phyloP scores from a whole-genome alignment of 2,113 vertebrate species.

The Hemichromis elongatus region DNA sequence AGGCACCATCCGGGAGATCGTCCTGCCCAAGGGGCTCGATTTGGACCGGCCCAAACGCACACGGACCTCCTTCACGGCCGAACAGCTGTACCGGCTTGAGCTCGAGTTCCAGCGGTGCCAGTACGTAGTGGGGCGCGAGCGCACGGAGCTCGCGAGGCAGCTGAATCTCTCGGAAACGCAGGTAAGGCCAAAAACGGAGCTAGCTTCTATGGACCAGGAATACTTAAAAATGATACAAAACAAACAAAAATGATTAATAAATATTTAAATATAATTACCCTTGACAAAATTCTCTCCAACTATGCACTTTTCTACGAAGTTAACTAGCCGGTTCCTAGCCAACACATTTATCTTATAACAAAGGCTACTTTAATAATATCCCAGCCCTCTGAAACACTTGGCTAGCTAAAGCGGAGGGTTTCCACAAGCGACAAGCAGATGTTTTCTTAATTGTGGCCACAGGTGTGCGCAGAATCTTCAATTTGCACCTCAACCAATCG shows the following conservation, averaged over 20 bases:
- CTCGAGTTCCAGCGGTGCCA: constrained; percentile 95
- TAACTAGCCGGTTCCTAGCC: neutral
- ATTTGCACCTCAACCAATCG: constrained; percentile 24
- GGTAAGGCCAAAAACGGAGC: constrained; percentile 64
- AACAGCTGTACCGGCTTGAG: constrained; percentile 93
- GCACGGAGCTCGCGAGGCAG: constrained; percentile 88
- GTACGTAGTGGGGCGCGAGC: constrained; percentile 92
- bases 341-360: neutral
- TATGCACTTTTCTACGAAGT: neutral
- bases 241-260: neutral
- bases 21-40: constrained; percentile 91
- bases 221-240: neutral
- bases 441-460: neutral
- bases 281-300: neutral
- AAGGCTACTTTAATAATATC: neutral
- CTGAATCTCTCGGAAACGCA: constrained; percentile 93
- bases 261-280: neutral
- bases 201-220: neutral
- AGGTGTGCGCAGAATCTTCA: neutral
- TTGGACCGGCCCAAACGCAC: constrained; percentile 94
- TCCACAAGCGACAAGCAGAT: neutral
- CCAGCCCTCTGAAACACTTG: neutral
- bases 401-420: neutral
- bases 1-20: constrained; percentile 95
- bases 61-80: constrained; percentile 92